Evolutionary conservation across 2,888 invertebrate genomes (phyloP).

Genomic region (Rhogogaster chlorosoma): DNA sequence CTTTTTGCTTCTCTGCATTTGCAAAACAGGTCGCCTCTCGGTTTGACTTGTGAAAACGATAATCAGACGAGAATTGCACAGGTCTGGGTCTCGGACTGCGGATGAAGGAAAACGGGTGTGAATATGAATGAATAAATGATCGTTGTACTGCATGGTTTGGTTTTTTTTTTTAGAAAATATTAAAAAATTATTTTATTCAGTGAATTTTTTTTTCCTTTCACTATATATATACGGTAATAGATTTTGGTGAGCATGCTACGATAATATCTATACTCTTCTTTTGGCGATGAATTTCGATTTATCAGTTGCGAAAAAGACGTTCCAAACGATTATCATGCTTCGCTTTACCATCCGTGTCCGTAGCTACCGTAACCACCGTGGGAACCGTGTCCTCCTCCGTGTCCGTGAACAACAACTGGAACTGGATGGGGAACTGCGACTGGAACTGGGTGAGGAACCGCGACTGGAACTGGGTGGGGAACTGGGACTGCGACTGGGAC

Average conservation of each 20-base stretch:
- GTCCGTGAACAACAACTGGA: conserved; percentile 55
- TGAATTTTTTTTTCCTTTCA: not conserved
- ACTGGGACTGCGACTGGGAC: conserved; percentile 81
- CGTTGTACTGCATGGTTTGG: not conserved
- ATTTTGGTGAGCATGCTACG: conserved; percentile 37
- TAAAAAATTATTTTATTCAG: conserved; percentile 72
- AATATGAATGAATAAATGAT: not conserved
- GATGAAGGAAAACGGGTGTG: not conserved
- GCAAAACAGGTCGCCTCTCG: not conserved
- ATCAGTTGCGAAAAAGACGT: conserved; percentile 14
- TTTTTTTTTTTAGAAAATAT: conserved; percentile 67
- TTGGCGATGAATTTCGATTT: conserved; percentile 36
- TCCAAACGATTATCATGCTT: not conserved
- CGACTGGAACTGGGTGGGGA: conserved; percentile 80
- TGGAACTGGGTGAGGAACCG: conserved; percentile 77
- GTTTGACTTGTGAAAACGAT: conserved; percentile 6
- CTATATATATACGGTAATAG: not conserved
- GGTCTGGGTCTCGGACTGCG: not conserved
- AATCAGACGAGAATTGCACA: not conserved
- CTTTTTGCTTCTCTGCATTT: not conserved
- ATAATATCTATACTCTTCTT: conserved; percentile 18
- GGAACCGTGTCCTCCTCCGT: conserved; percentile 60
- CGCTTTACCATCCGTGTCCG: conserved; percentile 61
- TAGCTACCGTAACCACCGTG: conserved; percentile 57
- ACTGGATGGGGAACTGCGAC: conserved; percentile 68